Evolutionary conservation across 2,113 vertebrate species (phyloP), one percentile per base, ranked within the genome.

Genomic region (Cyprinodon tularosa): DNA sequence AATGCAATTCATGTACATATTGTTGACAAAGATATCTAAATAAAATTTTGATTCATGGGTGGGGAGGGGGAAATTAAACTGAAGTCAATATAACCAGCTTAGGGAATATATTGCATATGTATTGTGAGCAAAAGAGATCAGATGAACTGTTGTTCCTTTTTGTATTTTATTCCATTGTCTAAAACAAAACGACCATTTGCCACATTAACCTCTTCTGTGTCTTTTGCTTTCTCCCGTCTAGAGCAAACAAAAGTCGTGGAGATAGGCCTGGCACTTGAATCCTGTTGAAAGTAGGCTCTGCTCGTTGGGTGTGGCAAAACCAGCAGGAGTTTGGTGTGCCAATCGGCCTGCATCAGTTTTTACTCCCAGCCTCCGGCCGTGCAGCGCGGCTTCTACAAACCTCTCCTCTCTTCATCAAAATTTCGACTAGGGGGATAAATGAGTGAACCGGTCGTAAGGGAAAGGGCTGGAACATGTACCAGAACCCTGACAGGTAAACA

Each of bases 401-500:
- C 74, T 78, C 71, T 80, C 76, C 71, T 79, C 77, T 40, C 78
- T 57, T 78, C 79, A 82, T 86, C 84, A 82, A 81, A 86, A 83
- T 66, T 82, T 86, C 57, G 67, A 86, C 89, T 85, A 88, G 74
- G 45, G 80, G 90, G 88, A 94, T 94, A 94, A 94, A 95, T 95
- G 94, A 93, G 89, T 92, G 91, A 90, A 81, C 87, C 86, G 74
- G 93, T 89, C 82, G 82, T 74, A 84, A 85, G 78, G 80, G 77
- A 90, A 84, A 90, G 93, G 93, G 91, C 91, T 88, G 93, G 93
- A 91, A 92, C 81, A 91, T 90, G 89, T 85, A 94, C 91, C 92
- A 94, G 92, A 94, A 94, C 93, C 94, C 90, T 87, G 82, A 94
- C 93, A 95, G 94, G 94, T 94, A 89, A 83, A 44, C n/a, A 5